These are phyloP conservation scores for Urocolius indicus DNA, from an alignment of 2,113 vertebrate species.

Conservation along the genomic window DNA sequence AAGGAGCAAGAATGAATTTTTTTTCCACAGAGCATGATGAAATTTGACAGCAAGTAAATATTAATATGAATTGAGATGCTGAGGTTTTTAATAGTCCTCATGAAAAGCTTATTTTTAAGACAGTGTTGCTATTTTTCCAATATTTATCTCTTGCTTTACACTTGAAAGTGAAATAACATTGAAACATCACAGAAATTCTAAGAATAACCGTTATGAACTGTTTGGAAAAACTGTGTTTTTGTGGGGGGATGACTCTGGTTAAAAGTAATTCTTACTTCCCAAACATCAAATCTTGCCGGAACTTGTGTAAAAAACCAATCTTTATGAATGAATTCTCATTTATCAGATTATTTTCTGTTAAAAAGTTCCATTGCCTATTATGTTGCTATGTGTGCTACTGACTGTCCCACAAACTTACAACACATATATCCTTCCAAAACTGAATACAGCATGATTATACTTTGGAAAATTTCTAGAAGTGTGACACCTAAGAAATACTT, in stretches of 20 bases:
- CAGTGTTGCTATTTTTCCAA: neutral
- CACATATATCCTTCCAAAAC: neutral
- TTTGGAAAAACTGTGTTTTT: neutral
- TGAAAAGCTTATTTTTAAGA: neutral
- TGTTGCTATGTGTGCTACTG: neutral
- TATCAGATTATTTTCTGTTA: neutral
- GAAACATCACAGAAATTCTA: neutral
- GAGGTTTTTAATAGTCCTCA: neutral
- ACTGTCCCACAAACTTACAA: neutral
- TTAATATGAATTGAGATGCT: neutral
- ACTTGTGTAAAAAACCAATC: neutral
- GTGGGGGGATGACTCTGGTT: neutral
- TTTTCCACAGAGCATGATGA: neutral
- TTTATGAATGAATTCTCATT: neutral
- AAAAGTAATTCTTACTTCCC: neutral
- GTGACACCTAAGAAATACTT: neutral
- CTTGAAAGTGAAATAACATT: neutral
- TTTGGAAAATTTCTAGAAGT: neutral
- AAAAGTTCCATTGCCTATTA: neutral
- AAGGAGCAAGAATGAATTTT: neutral
- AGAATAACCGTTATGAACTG: neutral
- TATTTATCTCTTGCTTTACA: conserved; percentile 1
- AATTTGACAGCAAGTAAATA: conserved; percentile 2
- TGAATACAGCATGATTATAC: neutral
- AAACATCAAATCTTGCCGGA: neutral